These are phyloP conservation scores for Allolobophora icterica DNA, from an alignment of 2,888 invertebrate species.

Conservation along the genomic window DNA sequence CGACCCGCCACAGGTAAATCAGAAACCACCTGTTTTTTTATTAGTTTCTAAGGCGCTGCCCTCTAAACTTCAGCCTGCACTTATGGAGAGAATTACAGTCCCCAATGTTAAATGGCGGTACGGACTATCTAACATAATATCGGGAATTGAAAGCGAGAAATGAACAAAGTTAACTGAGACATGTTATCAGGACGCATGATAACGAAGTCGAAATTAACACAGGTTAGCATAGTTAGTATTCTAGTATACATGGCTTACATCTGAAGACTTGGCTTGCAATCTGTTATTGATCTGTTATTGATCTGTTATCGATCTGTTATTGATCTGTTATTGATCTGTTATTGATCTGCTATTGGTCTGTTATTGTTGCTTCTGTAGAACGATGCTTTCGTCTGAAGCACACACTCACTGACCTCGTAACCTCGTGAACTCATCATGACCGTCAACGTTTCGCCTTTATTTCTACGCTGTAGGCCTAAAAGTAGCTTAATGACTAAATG, in stretches of 20 bases:
- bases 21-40: not conserved
- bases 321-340: too few relatives aligned
- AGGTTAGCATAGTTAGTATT: not conserved
- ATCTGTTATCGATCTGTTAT: too few relatives aligned
- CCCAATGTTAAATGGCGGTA: not conserved
- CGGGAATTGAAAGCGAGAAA: not conserved
- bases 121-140: not conserved
- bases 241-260: not conserved
- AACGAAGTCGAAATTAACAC: not conserved
- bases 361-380: not conserved
- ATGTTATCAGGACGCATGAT: not conserved
- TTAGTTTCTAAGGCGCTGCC: not conserved
- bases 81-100: not conserved
- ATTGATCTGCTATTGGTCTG: not conserved
- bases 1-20: not conserved
- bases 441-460: not conserved
- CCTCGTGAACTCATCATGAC: not conserved
- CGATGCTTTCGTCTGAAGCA: not conserved
- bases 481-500: not conserved
- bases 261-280: not conserved
- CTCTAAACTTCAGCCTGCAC: not conserved
- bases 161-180: not conserved
- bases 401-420: not conserved
- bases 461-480: not conserved
- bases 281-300: too few relatives aligned